A percentile compares a stretch with the other conserved stretches of the same genome.
These are phyloP conservation scores for Macaria notata DNA, from an alignment of 2,888 invertebrate genomes.

Conservation along the genomic window DNA sequence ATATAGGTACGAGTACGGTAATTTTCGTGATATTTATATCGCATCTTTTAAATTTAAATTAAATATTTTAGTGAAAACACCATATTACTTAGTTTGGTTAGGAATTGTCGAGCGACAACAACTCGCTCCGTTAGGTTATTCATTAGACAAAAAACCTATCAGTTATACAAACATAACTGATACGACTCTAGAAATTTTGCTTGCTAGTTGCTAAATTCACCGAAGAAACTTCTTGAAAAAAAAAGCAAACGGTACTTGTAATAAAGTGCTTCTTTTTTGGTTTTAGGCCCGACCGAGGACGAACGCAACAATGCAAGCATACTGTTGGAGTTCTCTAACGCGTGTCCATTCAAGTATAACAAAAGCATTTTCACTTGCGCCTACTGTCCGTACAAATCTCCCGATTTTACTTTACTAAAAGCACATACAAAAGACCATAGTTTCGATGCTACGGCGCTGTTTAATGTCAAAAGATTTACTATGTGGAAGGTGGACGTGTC, in stretches of 20 bases:
- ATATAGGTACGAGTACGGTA: no score
- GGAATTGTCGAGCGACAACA: no score
- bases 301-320: slow-evolving; percentile 10
- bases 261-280: slow-evolving; percentile 8
- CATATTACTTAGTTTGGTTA: no score
- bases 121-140: no score
- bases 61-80: no score
- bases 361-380: slow-evolving; percentile 5
- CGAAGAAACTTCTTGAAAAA: neutral
- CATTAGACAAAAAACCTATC: no score
- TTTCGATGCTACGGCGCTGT: neutral
- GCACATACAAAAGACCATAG: neutral
- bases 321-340: slow-evolving; percentile 11
- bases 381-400: slow-evolving; percentile 7
- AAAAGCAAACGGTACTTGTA: neutral
- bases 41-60: no score
- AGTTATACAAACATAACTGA: no score
- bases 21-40: no score
- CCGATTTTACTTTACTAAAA: slow-evolving; percentile 7
- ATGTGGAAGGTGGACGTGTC: slow-evolving; percentile 6
- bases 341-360: slow-evolving; percentile 9
- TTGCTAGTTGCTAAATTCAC: no score
- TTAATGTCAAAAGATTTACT: neutral
- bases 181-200: no score
- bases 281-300: slow-evolving; percentile 11